Evolutionary conservation across 2,797 vertebrate genomes (phyloP).

Genomic region (Tangara arthus): DNA sequence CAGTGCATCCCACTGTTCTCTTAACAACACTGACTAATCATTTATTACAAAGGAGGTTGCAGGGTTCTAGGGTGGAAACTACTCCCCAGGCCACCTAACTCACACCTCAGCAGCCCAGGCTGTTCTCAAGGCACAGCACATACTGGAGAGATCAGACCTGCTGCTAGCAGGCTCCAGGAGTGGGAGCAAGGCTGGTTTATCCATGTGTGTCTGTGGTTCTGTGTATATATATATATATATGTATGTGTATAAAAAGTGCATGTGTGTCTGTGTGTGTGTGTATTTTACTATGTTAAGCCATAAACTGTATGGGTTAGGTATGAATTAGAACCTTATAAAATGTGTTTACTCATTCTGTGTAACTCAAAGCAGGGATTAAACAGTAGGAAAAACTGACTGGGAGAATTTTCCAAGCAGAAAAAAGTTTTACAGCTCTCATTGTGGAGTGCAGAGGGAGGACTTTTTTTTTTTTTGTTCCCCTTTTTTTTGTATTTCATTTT

Average conservation of each 20-base stretch:
- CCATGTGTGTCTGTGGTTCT: background rate
- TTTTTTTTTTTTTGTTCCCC: background rate
- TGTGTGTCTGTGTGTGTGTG: background rate
- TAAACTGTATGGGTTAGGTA: constrained; percentile 68
- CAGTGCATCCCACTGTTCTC: rapidly evolving
- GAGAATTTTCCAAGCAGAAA: constrained; percentile 71
- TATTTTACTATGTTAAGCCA: constrained; percentile 57
- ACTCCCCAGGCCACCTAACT: background rate
- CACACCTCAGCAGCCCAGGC: background rate
- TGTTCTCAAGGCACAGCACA: background rate
- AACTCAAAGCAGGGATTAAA: constrained; percentile 73
- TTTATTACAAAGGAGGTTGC: background rate
- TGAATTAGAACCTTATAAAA: constrained; percentile 77
- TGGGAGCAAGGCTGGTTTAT: background rate
- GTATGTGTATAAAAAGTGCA: background rate
- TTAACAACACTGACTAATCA: background rate
- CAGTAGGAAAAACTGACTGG: constrained; percentile 75
- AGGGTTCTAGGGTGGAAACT: background rate
- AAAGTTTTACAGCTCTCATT: constrained; percentile 72
- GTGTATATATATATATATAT: background rate
- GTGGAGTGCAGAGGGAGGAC: constrained; percentile 50
- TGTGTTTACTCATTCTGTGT: constrained; percentile 71
- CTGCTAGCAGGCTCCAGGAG: background rate
- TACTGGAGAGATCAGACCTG: background rate
- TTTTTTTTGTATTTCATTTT: rapidly evolving